A percentile compares a stretch with the other conserved stretches of the same genome.
Conservation (phyloP, 2,797 vertebrate species). For the Gymnoscopelus microlampas region DNA sequence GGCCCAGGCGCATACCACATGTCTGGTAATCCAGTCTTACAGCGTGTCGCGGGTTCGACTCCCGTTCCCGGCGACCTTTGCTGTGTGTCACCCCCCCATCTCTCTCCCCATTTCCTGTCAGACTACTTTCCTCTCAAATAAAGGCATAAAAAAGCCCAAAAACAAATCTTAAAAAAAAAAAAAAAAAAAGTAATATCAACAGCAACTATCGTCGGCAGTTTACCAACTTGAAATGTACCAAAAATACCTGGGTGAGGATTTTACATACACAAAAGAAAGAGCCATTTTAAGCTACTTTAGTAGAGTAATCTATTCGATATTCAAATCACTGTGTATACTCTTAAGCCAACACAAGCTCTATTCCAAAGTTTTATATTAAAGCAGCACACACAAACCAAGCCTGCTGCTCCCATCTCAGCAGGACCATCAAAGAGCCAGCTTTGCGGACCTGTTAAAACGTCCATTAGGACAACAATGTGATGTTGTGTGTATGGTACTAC, state of each 20-base stretch:
- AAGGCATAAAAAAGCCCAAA: too few species aligned
- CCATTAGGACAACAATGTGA: slow-evolving; percentile 37
- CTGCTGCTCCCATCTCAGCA: slow-evolving; percentile 46
- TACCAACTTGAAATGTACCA: too few species aligned
- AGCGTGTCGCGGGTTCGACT: too few species aligned
- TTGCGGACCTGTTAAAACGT: slow-evolving; percentile 55
- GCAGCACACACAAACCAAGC: slow-evolving; percentile 27
- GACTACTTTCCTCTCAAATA: too few species aligned
- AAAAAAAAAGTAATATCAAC: too few species aligned
- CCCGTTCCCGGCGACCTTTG: too few species aligned
- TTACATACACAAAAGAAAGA: slow-evolving; percentile 25
- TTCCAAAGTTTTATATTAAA: slow-evolving; percentile 63
- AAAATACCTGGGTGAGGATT: not conserved
- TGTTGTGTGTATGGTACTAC: not conserved
- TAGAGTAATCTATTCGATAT: slow-evolving; percentile 40
- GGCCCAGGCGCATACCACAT: too few species aligned
- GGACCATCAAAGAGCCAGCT: slow-evolving; percentile 45
- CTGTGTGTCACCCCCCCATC: too few species aligned
- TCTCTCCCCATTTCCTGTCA: too few species aligned
- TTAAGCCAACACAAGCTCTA: slow-evolving; percentile 56
- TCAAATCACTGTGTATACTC: slow-evolving; percentile 43
- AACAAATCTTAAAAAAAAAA: too few species aligned
- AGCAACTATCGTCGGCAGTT: too few species aligned
- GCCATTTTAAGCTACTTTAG: slow-evolving; percentile 50
- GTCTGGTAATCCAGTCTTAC: too few species aligned